phyloP scores from a whole-genome alignment of 2,888 invertebrate genomes.

The Orgyia antiqua region DNA sequence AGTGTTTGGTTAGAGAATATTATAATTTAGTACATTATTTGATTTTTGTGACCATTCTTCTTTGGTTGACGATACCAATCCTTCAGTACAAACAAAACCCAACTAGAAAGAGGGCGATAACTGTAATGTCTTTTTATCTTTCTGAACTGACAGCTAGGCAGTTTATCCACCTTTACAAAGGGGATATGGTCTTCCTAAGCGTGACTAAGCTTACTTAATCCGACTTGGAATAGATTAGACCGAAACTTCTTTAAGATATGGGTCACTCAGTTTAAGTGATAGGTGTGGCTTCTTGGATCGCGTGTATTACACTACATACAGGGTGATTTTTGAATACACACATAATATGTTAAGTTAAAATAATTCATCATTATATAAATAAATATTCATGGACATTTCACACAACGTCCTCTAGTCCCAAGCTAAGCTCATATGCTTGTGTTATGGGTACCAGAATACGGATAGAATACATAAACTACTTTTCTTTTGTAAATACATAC shows the following conservation, averaged over 20 bases:
- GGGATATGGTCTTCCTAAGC: slow-evolving; percentile 10
- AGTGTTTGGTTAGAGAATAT: no score
- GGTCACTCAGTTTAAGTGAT: slow-evolving; percentile 27
- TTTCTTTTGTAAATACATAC: no score
- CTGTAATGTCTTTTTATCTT: slow-evolving; percentile 23
- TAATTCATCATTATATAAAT: no score
- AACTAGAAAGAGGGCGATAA: slow-evolving; percentile 23
- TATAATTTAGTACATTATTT: no score
- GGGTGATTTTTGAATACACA: slow-evolving; percentile 5
- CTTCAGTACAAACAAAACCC: slow-evolving; percentile 22
- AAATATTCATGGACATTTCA: no score
- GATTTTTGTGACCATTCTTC: no score
- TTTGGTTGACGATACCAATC: no score
- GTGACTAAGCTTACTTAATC: slow-evolving; percentile 25
- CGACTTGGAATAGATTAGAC: slow-evolving; percentile 25
- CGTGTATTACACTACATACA: slow-evolving; percentile 15
- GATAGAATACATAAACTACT: no score
- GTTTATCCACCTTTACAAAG: slow-evolving; percentile 16
- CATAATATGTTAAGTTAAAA: no score
- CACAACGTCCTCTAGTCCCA: no score
- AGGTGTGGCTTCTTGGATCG: slow-evolving; percentile 26
- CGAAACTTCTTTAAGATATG: slow-evolving; percentile 27
- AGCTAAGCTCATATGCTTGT: no score
- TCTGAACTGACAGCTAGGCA: slow-evolving; percentile 19
- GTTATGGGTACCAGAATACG: no score